Base-by-base conservation (phyloP, 2,888 invertebrate genomes). In the Melipona bicolor region DNA sequence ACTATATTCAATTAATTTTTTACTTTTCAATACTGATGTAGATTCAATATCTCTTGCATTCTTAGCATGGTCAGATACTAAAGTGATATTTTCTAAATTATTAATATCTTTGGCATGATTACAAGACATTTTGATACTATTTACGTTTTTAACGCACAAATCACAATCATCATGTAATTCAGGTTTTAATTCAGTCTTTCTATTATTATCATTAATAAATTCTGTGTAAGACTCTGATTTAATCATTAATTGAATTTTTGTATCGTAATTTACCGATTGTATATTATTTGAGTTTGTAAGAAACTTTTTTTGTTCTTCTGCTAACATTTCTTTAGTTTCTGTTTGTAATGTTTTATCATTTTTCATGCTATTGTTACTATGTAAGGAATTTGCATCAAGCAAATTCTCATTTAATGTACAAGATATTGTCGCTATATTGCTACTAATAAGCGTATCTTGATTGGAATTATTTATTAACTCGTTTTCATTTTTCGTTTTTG, bases 31-130 rank as follows among this genome's bases (percentile, higher is more conserved):
- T 73, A 70, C 54, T 69, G 79, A 83, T 21, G 64, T 54, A 36
- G 69, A 77, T n/a, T 74, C 65, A 78, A 79, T 68, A 11, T 59
- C 54, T n/a, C 11, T 70, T 52, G 52, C 19, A 67, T 70, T 72
- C 49, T 83, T 65, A 4, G 52, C 24, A 61, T n/a, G 50, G 32
- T 13, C 78, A 36, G 61, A 62, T 24, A 75, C 64, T 4, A 65
- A 21, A n/a, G 67, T n/a, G n/a, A 50, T 56, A 36, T 4, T 64
- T 68, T 64, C 67, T 77, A 81, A 49, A 21, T 50, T 24, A 50
- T 49, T 84, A 81, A 49, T 24, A 27, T 87, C 88, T 85, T 88
- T 88, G 85, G 88, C 77, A 85, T 79, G 43, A 32, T 72, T 71
- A 61, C 52, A 49, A 67, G 50, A 59, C 64, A 15, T 32, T 36